Evolutionary conservation across 2,113 vertebrate genomes (phyloP), one percentile per base, ranked within the genome.

Genomic region (Sialia sialis): DNA sequence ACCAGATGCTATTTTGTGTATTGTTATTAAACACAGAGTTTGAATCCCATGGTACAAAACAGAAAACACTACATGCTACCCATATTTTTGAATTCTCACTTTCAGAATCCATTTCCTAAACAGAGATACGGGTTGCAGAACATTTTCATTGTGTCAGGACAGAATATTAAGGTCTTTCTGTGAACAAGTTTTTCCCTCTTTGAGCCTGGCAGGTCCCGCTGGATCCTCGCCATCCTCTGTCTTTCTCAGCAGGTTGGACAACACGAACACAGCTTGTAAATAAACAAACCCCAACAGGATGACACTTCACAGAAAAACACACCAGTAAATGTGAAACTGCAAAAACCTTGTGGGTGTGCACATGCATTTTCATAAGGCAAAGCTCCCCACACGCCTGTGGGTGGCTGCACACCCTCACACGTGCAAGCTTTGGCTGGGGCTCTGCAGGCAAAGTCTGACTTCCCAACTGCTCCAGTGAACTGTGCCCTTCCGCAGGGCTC

Each of bases 11-110:
- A 87, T 89, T 96, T 84, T 66, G 81, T n/a, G 51, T 74, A 94
- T 94, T 96, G 92, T 95, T 95, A 90, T 95, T 90, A 96, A 96
- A 95, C 91, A 95, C 75, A 56, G 93, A 54, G 90, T 73, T 94
- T 85, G 51, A 87, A 94, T 67, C 68, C 63, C 75, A 18, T 60
- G 55, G 34, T 32, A 93, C 55, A 41, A 88, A 89, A 23, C 62
- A 95, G 87, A 81, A 94, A 94, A 85, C 87, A 78, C 59, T 91
- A 74, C 70, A 67, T 4, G 36, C 39, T 83, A 83, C 63, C 72
- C 93, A 55, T 55, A 63, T 74, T 91, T 91, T 62, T 44, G 52
- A 89, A 80, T 88, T 87, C 91, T 91, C 84, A 60, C 85, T 62
- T 91, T 72, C 95, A 91, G 82, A 90, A 85, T 64, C 46, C 63